phyloP scores from a whole-genome alignment of 2,888 invertebrate genomes.

The Agonopterix heracliana region DNA sequence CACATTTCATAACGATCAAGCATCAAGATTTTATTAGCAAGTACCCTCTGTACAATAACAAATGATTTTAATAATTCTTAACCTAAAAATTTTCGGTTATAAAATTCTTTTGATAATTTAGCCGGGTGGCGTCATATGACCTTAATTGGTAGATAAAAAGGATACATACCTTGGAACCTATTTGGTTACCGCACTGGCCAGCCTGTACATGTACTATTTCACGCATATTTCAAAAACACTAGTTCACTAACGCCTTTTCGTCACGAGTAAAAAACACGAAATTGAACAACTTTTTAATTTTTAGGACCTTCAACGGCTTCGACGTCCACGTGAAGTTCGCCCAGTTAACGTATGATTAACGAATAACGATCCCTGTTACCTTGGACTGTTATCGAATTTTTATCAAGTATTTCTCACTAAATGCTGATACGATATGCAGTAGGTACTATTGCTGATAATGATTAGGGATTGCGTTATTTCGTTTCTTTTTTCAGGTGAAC shows the following conservation, averaged over 20 bases:
- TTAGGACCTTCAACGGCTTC: background rate
- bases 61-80: no score
- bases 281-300: background rate
- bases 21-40: no score
- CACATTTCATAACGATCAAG: no score
- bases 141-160: background rate
- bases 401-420: conserved; percentile 4
- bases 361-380: no score
- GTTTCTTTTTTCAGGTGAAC: background rate
- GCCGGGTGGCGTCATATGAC: no score
- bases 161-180: conserved; percentile 89
- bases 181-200: conserved; percentile 96
- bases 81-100: no score
- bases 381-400: background rate
- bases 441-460: conserved; percentile 6
- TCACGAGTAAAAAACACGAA: background rate
- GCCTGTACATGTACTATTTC: conserved; percentile 96
- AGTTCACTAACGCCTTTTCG: background rate
- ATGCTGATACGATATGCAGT: conserved; percentile 5
- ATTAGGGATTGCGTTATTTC: conserved; percentile 1
- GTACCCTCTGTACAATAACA: no score
- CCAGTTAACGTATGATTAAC: no score
- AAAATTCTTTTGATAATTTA: no score
- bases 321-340: no score
- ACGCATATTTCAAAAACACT: conserved; percentile 78